Evolutionary conservation across 2,888 invertebrate species (phyloP), one percentile per base, ranked within the genome.

Genomic region (Orchesella flavescens): DNA sequence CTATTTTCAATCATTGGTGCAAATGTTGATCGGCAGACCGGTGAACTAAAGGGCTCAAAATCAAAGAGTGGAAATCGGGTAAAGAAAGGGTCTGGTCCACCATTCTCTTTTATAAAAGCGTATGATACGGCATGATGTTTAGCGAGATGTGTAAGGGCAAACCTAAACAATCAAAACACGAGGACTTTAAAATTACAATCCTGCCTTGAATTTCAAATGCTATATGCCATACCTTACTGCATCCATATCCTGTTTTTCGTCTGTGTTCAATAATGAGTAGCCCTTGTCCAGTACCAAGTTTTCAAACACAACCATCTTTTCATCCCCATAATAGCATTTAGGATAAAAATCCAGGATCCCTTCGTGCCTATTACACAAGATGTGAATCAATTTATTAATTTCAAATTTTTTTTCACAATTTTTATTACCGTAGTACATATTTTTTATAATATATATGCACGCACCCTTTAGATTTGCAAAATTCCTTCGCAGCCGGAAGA

Each of bases 281-380:
- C 76, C 75, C 10, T 83, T 74, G n/a, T 83, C 76, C 21, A 74
- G 7, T 1, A 79, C 61, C 7, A 86, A 57, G 74, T 86, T 84
- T 49, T 86, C 86, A 1, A 84, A 53, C 4, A 86, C 86, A 63
- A 86, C 55, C 46, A 84, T 53, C 3, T 75, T 24, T 12, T 75
- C 63, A 68, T 84, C 80, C 49, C 66, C 86, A 43, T 77, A 80
- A 55, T 78, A 83, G 59, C 79, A 84, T 76, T 86, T 83, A 17
- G 86, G 86, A 46, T 84, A 86, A 34, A 84, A 55, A 24, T 78
- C 44, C 21, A 86, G 0, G 1, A 84, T 19, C 4, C 76, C 49
- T 2, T 49, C 61, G 5, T 49, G 59, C 13, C 83, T 83, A 15
- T 43, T 34, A 24, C 17, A 61, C 72, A 71, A 49, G 46, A 0